phyloP scores from a whole-genome alignment of 2,888 invertebrate genomes.

The Drosophila subquinaria region DNA sequence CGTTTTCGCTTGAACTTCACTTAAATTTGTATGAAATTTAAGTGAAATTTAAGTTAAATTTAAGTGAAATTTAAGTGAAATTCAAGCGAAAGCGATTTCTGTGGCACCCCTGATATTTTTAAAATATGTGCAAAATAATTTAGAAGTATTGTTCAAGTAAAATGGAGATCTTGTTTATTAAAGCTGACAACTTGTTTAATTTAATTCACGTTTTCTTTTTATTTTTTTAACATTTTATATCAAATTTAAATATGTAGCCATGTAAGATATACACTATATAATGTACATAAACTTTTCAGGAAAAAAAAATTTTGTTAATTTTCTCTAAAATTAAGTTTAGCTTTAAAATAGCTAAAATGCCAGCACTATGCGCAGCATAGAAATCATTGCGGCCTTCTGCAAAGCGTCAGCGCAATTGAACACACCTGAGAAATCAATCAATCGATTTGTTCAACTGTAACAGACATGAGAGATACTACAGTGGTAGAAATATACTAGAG shows the following conservation, averaged over 20 bases:
- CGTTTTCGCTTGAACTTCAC: no score
- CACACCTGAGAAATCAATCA: conserved; percentile 83
- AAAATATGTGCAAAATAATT: conserved; percentile 3
- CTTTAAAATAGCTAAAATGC: conserved; percentile 4
- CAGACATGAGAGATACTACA: conserved; percentile 42
- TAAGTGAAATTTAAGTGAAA: no score
- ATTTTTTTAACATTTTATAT: no score
- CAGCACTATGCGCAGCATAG: conserved; percentile 39
- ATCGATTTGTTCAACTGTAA: conserved; percentile 81
- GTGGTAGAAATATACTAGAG: not conserved
- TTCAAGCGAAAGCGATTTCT: no score
- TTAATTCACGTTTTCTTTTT: no score
- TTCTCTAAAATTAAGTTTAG: not conserved
- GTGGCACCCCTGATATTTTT: not conserved
- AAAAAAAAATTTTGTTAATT: not conserved
- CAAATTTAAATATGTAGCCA: no score
- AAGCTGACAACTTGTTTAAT: conserved; percentile 14
- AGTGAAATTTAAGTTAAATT: no score
- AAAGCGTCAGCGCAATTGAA: conserved; percentile 61
- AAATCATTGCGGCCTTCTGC: conserved; percentile 52
- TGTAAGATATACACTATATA: no score
- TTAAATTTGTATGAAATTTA: no score
- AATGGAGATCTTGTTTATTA: not conserved
- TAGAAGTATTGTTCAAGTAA: not conserved
- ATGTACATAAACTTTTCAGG: no score